Base-by-base conservation (phyloP, 2,797 vertebrate species). In the Rhinichthys osculus region DNA sequence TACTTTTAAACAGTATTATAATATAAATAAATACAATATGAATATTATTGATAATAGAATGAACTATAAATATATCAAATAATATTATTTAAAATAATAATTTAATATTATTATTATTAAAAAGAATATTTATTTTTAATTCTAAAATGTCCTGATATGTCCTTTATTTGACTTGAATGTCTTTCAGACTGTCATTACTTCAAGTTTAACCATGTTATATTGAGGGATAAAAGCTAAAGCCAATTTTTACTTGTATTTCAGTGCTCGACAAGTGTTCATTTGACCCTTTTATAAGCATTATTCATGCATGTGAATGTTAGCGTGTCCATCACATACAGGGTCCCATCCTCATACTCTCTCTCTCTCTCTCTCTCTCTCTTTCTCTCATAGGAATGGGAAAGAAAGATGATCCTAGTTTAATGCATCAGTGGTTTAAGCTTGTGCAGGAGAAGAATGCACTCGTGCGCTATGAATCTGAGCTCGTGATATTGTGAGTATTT, bases 371-470 rank as follows among this genome's bases (percentile, higher is more conserved):
- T 27, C 10, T 70, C 54, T 33, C 52, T 70, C 27, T 83, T 38
- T 86, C 2, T 83, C 78, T 35, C 11, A 86, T 89, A 99, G 98
- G 97, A 84, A 96, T 98, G 94, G 96, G 97, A 44, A 97, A 96
- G 92, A 96, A 97, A 90, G 98, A 98, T 11, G 96, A 96, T 88
- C 96, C 96, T 16, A 96, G 94, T 84, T 95, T 99, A 92, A 99
- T 99, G 98, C 97, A 98, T 91, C 97, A 97, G 90, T 99, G 98
- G 98, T 98, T 99, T 94, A 96, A 96, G 84, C 90, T 99, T 92
- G 97, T 99, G 73, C 98, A 99, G 89, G 97, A 99, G 94, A 99
- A 98, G 91, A 99, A 98, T 0, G 93, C 96, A 35, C 93, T 99
- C 91, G 96, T 98, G 88, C 97, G 96, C 92, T 98, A 98, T 0